Evolutionary conservation across 2,113 vertebrate genomes (phyloP), one percentile per base, ranked within the genome.

Genomic region (Polypterus senegalus): DNA sequence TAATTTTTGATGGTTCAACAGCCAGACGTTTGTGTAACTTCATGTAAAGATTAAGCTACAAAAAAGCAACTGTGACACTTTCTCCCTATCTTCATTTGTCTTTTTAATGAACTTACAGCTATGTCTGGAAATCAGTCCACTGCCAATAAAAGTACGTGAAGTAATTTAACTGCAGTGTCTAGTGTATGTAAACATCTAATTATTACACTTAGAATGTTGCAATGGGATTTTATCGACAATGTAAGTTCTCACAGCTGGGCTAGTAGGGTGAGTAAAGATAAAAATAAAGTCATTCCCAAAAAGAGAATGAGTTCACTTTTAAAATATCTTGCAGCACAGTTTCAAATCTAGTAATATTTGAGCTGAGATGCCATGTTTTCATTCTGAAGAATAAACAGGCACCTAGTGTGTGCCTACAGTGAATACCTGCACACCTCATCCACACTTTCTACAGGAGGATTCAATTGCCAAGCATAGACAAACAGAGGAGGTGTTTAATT

Each of bases 161-260:
- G 80, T 84, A 80, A 86, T 85, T 87, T 84, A 86, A 74, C 77
- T 80, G 81, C 77, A 82, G 76, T 84, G 79, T 85, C 79, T 78
- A 76, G 78, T 77, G 79, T 81, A 76, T 86, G 79, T 82, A 85
- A 86, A 85, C 81, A 83, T 80, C 81, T 84, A 79, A 81, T 87
- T 84, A 81, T 84, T 85, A 82, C 79, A 80, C 79, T 80, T 84
- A 83, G 83, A 81, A 81, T 77, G 81, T 82, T 86, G 81, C 81
- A 84, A 85, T 82, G 77, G 77, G 77, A 79, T 84, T 85, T 27
- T 27, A 27, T 27, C 27, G 27, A 27, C 27, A 27, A 27, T 27
- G 27, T 27, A 27, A 27, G 27, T 27, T 27, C 27, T 27, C 27
- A 27, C 27, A 27, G 27, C 27, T 27, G 27, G 27, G 27, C 27